Conservation (phyloP, 1,140 invertebrate species). For the Drosophila baimaii region DNA sequence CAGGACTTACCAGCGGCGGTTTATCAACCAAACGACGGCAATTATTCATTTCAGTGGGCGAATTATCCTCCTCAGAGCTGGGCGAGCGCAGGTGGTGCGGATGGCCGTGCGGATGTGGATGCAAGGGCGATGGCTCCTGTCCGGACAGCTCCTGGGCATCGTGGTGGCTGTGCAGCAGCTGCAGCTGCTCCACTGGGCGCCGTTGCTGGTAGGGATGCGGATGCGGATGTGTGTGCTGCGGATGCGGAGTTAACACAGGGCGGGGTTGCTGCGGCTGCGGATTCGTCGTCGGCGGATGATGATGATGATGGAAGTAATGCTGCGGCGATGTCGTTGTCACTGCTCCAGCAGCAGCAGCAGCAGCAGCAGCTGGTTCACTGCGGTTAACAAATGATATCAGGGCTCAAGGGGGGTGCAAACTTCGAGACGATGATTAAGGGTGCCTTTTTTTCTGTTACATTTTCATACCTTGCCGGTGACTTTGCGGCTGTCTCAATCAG, state of each 20-base stretch:
- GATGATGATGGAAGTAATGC: conserved; percentile 59
- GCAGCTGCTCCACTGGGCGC: conserved; percentile 70
- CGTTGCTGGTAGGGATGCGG: conserved; percentile 52
- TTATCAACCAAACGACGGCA: conserved; percentile 92
- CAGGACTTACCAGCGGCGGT: conserved; percentile 89
- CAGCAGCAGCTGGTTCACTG: conserved; percentile 44
- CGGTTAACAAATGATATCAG: conserved; percentile 38
- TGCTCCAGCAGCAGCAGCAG: no score
- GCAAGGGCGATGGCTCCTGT: conserved; percentile 71
- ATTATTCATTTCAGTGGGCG: conserved; percentile 94
- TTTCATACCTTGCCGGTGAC: conserved; percentile 51
- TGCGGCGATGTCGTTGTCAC: conserved; percentile 55
- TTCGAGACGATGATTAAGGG: conserved; percentile 26
- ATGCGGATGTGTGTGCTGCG: conserved; percentile 40
- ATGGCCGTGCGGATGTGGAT: conserved; percentile 65
- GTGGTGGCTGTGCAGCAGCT: conserved; percentile 70
- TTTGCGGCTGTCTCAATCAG: conserved; percentile 60
- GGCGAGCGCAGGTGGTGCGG: conserved; percentile 87
- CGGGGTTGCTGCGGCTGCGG: conserved; percentile 29
- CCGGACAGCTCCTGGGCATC: conserved; percentile 58
- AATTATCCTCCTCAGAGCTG: conserved; percentile 93
- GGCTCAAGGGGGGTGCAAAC: conserved; percentile 13
- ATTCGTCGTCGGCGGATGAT: conserved; percentile 43
- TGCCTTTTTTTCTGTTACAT: background rate
- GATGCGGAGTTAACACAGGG: no score